Base-by-base conservation (phyloP, 2,113 vertebrate genomes). In the Poicephalus gulielmi region DNA sequence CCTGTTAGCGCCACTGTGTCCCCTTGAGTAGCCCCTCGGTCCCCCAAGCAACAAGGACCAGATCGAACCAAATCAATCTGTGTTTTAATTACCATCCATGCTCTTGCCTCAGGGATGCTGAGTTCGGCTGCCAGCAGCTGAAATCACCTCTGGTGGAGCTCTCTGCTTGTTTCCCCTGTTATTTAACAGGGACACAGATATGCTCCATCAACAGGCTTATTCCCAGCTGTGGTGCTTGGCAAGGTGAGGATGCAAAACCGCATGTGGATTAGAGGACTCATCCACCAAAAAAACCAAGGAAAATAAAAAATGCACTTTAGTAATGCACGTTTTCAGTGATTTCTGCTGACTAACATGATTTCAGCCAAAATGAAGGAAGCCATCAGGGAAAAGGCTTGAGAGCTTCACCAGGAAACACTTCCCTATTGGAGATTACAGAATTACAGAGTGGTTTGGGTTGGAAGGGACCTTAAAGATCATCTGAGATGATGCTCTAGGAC, bases 1-100 rank as follows among this genome's bases (percentile, higher is more conserved):
- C 77, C 68, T 4, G 1, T 78, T 31, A 71, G 39, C 1, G 0
- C 59, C 43, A 68, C 7, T 0, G 0, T 39, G 37, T 57, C 49
- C 78, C 55, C 24, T 39, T 17, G 39, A 49, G 86, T 43, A 86
- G 43, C 17, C 35, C 27, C 79, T 52, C 2, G 2, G 24, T 55
- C 6, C 44, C 69, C 47, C 22, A 8, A 11, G 77, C 92, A 85
- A 88, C 76, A 73, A 4, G 10, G 10, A 55, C 20, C 62, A 12
- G 83, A 95, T 94, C 44, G 22, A 96, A 93, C 22, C 41, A 2
- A 93, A 97, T 96, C 96, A 95, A 95, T 94, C 39, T 19, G 68
- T 2, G 7, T 85, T 93, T 94, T 97, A 97, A 96, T 97, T 97
- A 96, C 43, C 17, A 44, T 63, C 43, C n/a, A 9, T n/a, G 2